Conservation (phyloP, 2,888 invertebrate genomes). For the Parochlus steinenii region DNA sequence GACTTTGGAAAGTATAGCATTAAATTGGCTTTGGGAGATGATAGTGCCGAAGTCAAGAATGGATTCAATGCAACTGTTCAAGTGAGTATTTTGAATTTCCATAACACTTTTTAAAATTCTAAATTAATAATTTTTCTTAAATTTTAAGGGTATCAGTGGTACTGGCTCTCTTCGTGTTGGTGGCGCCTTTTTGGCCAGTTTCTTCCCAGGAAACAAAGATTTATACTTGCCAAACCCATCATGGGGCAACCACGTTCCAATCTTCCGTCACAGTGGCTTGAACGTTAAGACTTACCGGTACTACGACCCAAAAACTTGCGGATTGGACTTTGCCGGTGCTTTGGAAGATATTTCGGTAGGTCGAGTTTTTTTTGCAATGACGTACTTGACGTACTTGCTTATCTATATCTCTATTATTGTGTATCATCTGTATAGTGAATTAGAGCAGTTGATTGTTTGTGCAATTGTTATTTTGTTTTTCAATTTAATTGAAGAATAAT, state of each 20-base stretch:
- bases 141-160: conserved; percentile 76
- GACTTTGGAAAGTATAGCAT: conserved; percentile 75
- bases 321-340: conserved; percentile 80
- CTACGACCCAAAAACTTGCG: conserved; percentile 84
- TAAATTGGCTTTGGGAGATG: conserved; percentile 73
- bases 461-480: conserved; percentile 6
- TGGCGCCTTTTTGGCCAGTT: conserved; percentile 67
- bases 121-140: conserved; percentile 16
- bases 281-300: conserved; percentile 82
- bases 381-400: background rate
- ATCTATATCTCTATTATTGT: background rate
- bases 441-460: too few species aligned
- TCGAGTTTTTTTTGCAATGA: conserved; percentile 16
- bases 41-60: conserved; percentile 46
- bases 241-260: conserved; percentile 96
- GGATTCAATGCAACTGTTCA: conserved; percentile 60
- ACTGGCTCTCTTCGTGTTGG: conserved; percentile 94
- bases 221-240: conserved; percentile 83
- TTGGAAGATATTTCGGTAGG: conserved; percentile 73
- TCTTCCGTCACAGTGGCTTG: conserved; percentile 78
- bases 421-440: too few species aligned
- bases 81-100: conserved; percentile 23
- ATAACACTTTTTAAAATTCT: background rate
- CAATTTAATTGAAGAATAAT: too few species aligned
- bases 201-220: conserved; percentile 63